phyloP scores from a whole-genome alignment of 1,140 invertebrate species.

The Neomicropteryx cornuta region DNA sequence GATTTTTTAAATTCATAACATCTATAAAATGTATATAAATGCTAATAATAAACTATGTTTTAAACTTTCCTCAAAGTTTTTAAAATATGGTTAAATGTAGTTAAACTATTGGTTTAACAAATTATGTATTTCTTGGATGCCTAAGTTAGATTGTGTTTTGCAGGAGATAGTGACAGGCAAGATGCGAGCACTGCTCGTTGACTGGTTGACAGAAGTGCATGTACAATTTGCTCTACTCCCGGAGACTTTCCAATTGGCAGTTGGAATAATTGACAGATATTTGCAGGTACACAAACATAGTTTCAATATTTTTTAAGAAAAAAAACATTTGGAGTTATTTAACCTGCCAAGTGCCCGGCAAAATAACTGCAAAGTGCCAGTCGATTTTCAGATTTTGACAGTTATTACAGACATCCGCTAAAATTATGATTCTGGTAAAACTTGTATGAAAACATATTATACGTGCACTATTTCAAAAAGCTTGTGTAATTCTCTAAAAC shows the following conservation, averaged over 20 bases:
- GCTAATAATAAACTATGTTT: too few species aligned
- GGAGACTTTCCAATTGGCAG: constrained; percentile 85
- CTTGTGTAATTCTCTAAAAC: too few species aligned
- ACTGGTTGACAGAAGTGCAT: constrained; percentile 93
- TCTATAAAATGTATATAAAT: too few species aligned
- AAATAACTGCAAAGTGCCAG: neutral
- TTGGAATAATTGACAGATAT: constrained; percentile 85
- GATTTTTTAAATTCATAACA: too few species aligned
- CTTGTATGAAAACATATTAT: neutral
- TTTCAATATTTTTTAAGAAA: constrained; percentile 2
- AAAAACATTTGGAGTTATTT: constrained; percentile 4
- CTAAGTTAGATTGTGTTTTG: too few species aligned
- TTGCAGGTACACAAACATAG: constrained; percentile 54
- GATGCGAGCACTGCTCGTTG: constrained; percentile 82
- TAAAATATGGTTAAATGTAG: too few species aligned
- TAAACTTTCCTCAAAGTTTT: too few species aligned
- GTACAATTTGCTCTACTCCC: constrained; percentile 75
- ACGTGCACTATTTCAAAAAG: too few species aligned
- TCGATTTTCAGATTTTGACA: neutral
- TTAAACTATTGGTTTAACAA: too few species aligned
- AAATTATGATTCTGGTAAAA: neutral
- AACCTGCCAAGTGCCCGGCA: neutral
- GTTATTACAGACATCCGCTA: too few species aligned
- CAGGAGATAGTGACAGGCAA: constrained; percentile 51
- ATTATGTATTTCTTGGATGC: too few species aligned